phyloP scores from a whole-genome alignment of 1,140 invertebrate genomes.

The Temnothorax curvispinosus region DNA sequence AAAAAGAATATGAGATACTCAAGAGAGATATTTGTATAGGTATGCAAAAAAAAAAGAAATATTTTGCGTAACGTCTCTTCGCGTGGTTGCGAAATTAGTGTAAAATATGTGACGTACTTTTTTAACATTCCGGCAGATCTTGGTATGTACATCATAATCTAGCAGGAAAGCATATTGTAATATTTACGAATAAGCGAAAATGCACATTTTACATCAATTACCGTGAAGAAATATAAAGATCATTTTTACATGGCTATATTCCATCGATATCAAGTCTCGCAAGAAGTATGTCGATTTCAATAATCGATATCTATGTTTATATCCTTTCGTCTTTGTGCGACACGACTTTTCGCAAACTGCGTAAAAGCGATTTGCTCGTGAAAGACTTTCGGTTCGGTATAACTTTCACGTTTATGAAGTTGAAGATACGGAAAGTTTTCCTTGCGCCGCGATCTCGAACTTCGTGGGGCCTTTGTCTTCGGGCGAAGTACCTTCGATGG shows the following conservation, averaged over 20 bases:
- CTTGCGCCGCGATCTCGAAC: conserved; percentile 11
- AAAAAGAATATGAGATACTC: neutral
- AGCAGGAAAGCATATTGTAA: neutral
- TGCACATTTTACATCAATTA: neutral
- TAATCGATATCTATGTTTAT: conserved; percentile 38
- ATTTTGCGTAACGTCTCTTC: neutral
- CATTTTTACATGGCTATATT: neutral
- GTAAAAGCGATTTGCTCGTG: conserved; percentile 43
- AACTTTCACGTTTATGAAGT: conserved; percentile 60
- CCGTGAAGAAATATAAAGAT: neutral
- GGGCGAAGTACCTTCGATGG: conserved; percentile 31
- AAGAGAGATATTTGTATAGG: neutral
- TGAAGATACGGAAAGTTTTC: conserved; percentile 50
- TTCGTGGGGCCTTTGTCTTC: conserved; percentile 32
- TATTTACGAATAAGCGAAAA: neutral
- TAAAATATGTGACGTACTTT: neutral
- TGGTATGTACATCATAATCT: neutral
- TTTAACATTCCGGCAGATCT: neutral
- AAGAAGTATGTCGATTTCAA: conserved; percentile 12
- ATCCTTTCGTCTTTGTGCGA: conserved; percentile 7
- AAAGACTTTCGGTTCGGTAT: conserved; percentile 35
- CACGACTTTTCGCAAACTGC: conserved; percentile 9
- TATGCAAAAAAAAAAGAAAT: neutral
- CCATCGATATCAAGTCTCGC: neutral
- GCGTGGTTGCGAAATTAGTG: neutral